Evolutionary conservation across 1,140 invertebrate genomes (phyloP).

Genomic region (Heliconius himera): DNA sequence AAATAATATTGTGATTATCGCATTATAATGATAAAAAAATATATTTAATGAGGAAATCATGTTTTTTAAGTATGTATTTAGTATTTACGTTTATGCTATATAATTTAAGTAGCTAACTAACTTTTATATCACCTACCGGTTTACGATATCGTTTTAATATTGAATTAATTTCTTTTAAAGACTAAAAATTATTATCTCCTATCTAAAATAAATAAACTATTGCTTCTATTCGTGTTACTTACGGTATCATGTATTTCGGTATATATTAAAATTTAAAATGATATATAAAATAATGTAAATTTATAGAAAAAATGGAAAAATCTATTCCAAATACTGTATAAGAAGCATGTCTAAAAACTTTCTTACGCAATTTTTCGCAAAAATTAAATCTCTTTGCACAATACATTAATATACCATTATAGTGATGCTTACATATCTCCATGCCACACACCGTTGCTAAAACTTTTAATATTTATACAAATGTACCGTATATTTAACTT

Average conservation of each 20-base stretch:
- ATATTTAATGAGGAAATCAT: background rate
- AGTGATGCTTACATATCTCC: background rate
- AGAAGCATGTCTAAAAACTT: too few relatives aligned
- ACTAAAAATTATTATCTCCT: too few relatives aligned
- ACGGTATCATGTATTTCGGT: too few relatives aligned
- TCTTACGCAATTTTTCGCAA: too few relatives aligned
- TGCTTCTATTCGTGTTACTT: too few relatives aligned
- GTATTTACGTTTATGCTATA: background rate
- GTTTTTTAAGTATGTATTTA: background rate
- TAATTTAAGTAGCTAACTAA: background rate
- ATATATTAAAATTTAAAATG: too few relatives aligned
- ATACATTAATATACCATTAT: background rate
- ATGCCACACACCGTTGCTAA: background rate
- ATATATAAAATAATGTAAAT: too few relatives aligned
- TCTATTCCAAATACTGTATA: too few relatives aligned
- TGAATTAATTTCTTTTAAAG: too few relatives aligned
- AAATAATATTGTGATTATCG: background rate
- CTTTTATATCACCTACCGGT: background rate
- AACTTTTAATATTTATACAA: background rate
- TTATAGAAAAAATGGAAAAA: too few relatives aligned
- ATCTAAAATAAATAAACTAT: too few relatives aligned
- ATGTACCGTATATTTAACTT: conserved; percentile 1
- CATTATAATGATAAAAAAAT: conserved; percentile 4
- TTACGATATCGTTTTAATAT: too few relatives aligned
- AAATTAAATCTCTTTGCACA: background rate